A percentile compares a stretch with the other conserved stretches of the same genome.
These are phyloP conservation scores for Hippasteria phrygiana DNA, from an alignment of 53 echinoderm and acorn worm genomes.

Conservation along the genomic window DNA sequence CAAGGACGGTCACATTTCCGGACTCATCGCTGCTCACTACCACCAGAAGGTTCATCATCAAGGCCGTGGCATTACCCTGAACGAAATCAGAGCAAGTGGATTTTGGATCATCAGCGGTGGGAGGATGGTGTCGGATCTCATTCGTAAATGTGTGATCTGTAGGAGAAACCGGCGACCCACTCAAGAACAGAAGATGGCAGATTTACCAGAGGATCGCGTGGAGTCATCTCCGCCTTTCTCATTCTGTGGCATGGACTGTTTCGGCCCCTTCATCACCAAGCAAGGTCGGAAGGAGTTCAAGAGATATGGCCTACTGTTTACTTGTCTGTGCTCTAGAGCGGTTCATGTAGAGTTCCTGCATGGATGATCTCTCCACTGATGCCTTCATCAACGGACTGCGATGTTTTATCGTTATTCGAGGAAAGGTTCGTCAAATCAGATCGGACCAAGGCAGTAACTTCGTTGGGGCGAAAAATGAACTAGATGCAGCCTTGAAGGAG, in stretches of 20 bases:
- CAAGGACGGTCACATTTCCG: slow-evolving; percentile 24
- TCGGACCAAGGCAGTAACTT: slow-evolving; percentile 76
- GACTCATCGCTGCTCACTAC: slow-evolving; percentile 39
- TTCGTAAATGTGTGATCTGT: slow-evolving; percentile 72
- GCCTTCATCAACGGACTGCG: slow-evolving; percentile 70
- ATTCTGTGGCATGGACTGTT: slow-evolving; percentile 67
- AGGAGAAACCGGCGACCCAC: slow-evolving; percentile 57
- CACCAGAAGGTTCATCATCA: slow-evolving; percentile 59
- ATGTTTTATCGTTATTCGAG: slow-evolving; percentile 69
- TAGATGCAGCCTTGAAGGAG: slow-evolving; percentile 48
- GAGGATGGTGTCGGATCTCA: slow-evolving; percentile 38
- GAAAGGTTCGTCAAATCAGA: slow-evolving; percentile 57
- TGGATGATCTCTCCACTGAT: slow-evolving; percentile 68
- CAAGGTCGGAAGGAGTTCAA: slow-evolving; percentile 63
- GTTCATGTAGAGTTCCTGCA: slow-evolving; percentile 67
- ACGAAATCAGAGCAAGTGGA: slow-evolving; percentile 61
- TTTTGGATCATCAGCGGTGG: slow-evolving; percentile 63
- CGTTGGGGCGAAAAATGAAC: slow-evolving; percentile 63
- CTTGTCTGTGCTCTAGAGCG: slow-evolving; percentile 62
- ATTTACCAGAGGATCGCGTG: slow-evolving; percentile 46
- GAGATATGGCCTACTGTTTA: slow-evolving; percentile 67
- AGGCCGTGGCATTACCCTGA: slow-evolving; percentile 65
- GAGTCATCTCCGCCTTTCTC: slow-evolving; percentile 57
- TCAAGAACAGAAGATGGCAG: slow-evolving; percentile 69
- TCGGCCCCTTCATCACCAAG: slow-evolving; percentile 65